These are phyloP conservation scores for Apolygus lucorum DNA, from an alignment of 1,140 invertebrate species.

Conservation along the genomic window DNA sequence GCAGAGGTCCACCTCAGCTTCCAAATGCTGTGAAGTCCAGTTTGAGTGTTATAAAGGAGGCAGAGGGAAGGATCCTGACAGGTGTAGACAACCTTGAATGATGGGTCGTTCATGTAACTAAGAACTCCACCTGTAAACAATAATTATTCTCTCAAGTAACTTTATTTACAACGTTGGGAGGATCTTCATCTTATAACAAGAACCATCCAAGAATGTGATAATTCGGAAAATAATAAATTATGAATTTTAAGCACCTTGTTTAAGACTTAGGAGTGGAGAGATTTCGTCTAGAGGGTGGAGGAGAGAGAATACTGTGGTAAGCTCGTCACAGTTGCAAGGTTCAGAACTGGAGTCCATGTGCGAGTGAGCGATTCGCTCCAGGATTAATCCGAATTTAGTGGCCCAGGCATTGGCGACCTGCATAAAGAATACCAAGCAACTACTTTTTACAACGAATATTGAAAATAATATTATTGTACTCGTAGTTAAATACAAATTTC, in stretches of 20 bases:
- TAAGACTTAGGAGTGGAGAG: slow-evolving; percentile 63
- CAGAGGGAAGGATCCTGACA: slow-evolving; percentile 54
- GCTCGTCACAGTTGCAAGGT: slow-evolving; percentile 28
- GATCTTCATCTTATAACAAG: too few relatives aligned
- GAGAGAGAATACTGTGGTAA: slow-evolving; percentile 70
- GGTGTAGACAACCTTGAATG: slow-evolving; percentile 53
- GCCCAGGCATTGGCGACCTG: slow-evolving; percentile 56
- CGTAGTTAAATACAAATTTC: too few relatives aligned
- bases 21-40: slow-evolving; percentile 72
- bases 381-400: slow-evolving; percentile 64
- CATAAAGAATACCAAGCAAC: too few relatives aligned
- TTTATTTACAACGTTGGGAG: too few relatives aligned
- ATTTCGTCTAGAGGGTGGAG: slow-evolving; percentile 84
- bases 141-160: too few relatives aligned
- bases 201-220: too few relatives aligned
- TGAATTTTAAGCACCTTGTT: slow-evolving; percentile 48
- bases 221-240: too few relatives aligned
- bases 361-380: slow-evolving; percentile 45
- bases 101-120: slow-evolving; percentile 52
- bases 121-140: slow-evolving; percentile 36
- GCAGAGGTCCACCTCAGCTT: slow-evolving; percentile 61
- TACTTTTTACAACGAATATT: too few relatives aligned
- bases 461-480: too few relatives aligned
- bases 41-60: slow-evolving; percentile 65
- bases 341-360: slow-evolving; percentile 12